These are phyloP conservation scores for Zalophus californianus DNA, from an alignment of 2,797 vertebrate genomes.

Conservation along the genomic window DNA sequence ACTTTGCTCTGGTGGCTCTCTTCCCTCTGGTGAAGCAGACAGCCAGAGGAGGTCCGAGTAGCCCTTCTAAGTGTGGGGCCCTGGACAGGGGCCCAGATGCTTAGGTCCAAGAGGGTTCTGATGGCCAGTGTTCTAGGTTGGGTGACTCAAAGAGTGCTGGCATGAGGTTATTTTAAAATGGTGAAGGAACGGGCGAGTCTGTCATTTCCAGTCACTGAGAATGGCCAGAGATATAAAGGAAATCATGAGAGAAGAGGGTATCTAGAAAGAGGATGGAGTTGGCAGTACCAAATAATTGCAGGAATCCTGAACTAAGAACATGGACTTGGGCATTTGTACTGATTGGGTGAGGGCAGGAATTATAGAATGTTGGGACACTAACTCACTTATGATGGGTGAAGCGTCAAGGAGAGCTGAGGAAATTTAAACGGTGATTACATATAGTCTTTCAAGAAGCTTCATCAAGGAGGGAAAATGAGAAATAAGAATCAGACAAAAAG, in stretches of 20 bases:
- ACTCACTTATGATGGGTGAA: neutral
- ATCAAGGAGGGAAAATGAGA: neutral
- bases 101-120: neutral
- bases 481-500: neutral
- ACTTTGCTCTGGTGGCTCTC: neutral
- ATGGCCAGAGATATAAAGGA: neutral
- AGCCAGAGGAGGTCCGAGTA: neutral
- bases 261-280: neutral
- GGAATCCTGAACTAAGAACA: neutral
- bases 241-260: neutral
- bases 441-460: neutral
- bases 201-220: neutral
- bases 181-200: neutral
- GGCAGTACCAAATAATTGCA: neutral
- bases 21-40: neutral
- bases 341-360: neutral
- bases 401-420: neutral
- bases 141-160: neutral
- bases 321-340: too few relatives aligned
- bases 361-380: neutral
- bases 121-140: neutral
- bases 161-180: neutral
- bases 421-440: neutral
- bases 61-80: neutral
- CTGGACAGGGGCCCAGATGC: neutral